Evolutionary conservation across 2,888 invertebrate genomes (phyloP), one percentile per base, ranked within the genome.

Genomic region (Agrochola lychnidis): DNA sequence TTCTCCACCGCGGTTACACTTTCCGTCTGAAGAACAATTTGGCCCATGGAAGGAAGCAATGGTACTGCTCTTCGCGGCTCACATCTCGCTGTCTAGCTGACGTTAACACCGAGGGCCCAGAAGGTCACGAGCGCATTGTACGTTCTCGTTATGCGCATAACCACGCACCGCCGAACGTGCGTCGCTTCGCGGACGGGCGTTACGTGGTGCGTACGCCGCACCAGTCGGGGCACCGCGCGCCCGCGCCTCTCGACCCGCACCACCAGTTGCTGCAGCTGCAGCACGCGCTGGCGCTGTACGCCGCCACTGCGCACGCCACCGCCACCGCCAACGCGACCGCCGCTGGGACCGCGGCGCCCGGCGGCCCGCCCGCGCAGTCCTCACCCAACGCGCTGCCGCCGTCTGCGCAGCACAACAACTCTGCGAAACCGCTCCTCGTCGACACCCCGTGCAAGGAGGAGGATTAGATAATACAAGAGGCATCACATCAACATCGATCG

Each of bases 1-100:
- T 97, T 66, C 92, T 96, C 73, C 96, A 96, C 81, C 95, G 96
- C 82, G 96, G 96, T 57, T 97, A 96, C 91, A 97, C 96, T 53
- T 97, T 96, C 89, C 95, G 96, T 69, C 91, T 96, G 90, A 96
- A 97, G 92, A 97, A 96, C 88, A 96, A 96, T 85, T 88, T 96
- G 92, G 96, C 96, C n/a, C 96, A 96, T 86, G 96, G 96, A 3
- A 94, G 96, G 86, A 97, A 96, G 92, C 96, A 96, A 88, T 96
- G 96, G 96, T 96, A 96, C 89, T 96, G 96, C 89, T 96, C 96
- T 30, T 96, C 96, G 73, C 93, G 96, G 59, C 92, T 96, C 73
- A 96, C 96, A 22, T 96, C 96, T 57, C 96, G 96, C 86, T 96
- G 96, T 89, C 93, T 96, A 66, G 96, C 96, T 80, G 96, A 96